These are phyloP conservation scores for Bambusicola thoracicus DNA, from an alignment of 2,113 vertebrate species.

Conservation along the genomic window DNA sequence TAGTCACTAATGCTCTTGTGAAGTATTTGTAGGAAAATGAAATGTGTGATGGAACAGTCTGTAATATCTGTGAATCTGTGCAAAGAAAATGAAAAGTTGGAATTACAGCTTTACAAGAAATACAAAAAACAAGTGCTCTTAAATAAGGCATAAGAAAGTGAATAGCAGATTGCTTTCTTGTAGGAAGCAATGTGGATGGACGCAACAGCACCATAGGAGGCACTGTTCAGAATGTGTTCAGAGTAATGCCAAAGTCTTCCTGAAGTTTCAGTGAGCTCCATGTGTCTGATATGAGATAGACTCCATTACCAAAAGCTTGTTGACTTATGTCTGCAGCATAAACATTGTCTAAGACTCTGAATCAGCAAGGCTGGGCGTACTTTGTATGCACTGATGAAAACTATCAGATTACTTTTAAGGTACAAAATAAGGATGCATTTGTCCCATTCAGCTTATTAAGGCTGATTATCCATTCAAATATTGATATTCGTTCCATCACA, in stretches of 20 bases:
- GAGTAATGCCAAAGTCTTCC: accelerated
- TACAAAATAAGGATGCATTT: neutral
- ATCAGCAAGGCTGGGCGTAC: neutral
- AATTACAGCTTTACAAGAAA: neutral
- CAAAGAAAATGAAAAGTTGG: neutral
- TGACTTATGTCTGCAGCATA: neutral
- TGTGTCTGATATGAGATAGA: neutral
- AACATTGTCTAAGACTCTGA: neutral
- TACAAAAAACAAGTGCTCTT: neutral
- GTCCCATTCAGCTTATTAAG: neutral
- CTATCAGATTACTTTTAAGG: neutral
- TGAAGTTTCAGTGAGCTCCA: neutral
- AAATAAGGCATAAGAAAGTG: neutral
- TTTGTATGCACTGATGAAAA: neutral
- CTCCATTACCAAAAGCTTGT: neutral
- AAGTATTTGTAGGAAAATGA: neutral
- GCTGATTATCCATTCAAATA: neutral
- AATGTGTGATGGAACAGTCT: neutral
- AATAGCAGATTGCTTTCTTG: neutral
- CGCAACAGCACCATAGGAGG: neutral
- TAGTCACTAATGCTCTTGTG: neutral
- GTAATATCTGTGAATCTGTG: neutral
- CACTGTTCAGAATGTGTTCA: neutral
- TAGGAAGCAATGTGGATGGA: neutral
- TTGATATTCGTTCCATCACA: neutral